Evolutionary conservation across 2,888 invertebrate species (phyloP).

Genomic region (Graphium colonna): DNA sequence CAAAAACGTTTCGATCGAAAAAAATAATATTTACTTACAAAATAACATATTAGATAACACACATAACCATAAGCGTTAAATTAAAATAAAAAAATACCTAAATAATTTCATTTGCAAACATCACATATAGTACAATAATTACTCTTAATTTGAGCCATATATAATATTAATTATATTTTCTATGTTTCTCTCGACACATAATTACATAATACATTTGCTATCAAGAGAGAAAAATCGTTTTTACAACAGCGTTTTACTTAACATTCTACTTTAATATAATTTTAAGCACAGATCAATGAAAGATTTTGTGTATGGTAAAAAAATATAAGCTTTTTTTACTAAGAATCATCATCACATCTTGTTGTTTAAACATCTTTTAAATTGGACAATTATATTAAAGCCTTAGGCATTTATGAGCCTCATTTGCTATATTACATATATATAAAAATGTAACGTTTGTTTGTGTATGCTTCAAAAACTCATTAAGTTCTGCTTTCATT

Average conservation of each 20-base stretch:
- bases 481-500: too few relatives aligned
- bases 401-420: too few relatives aligned
- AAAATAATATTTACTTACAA: conserved; percentile 1
- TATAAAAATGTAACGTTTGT: too few relatives aligned
- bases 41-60: conserved; percentile 6
- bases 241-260: conserved; percentile 3
- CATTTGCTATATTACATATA: too few relatives aligned
- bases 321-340: conserved; percentile 8
- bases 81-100: too few relatives aligned
- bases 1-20: neutral
- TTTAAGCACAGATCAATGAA: conserved; percentile 14
- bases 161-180: neutral
- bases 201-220: conserved; percentile 2
- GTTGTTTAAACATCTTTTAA: too few relatives aligned
- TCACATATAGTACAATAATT: conserved; percentile 5
- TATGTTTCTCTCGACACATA: conserved; percentile 16
- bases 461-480: too few relatives aligned
- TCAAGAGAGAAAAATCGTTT: conserved; percentile 1
- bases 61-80: too few relatives aligned
- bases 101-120: conserved; percentile 3
- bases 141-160: conserved; percentile 13
- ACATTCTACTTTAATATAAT: neutral
- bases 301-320: conserved; percentile 2
- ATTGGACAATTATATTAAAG: too few relatives aligned
- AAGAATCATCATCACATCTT: neutral